Conservation (phyloP, 2,113 vertebrate genomes). For the Isurus oxyrinchus region DNA sequence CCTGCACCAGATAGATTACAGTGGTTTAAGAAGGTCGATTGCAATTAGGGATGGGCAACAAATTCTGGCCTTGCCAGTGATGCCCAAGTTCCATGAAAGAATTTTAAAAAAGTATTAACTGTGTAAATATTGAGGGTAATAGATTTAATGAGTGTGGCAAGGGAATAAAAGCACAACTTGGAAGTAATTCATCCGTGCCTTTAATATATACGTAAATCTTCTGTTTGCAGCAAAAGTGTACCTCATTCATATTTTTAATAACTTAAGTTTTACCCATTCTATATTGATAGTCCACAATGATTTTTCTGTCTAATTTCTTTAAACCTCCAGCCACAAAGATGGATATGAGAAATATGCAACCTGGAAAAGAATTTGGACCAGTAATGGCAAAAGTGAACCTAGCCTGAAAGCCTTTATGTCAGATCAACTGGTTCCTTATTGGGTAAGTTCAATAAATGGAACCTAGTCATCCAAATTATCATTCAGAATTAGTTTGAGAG, state of each 20-base stretch:
- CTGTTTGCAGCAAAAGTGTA: neutral
- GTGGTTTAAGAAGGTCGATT: too few species aligned
- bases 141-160: neutral
- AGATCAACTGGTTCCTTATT: constrained; percentile 92
- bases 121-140: neutral
- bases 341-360: constrained; percentile 84
- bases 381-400: constrained; percentile 93
- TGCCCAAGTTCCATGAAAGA: too few species aligned
- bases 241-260: neutral
- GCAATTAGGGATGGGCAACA: too few species aligned
- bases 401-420: constrained; percentile 98
- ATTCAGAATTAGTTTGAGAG: neutral
- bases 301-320: constrained; percentile 32
- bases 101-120: neutral
- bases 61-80: too few species aligned
- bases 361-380: constrained; percentile 95
- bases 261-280: constrained; percentile 21
- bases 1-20: too few species aligned
- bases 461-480: neutral
- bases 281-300: neutral
- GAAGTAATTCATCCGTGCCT: neutral
- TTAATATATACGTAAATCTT: neutral
- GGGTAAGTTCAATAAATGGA: constrained; percentile 63
- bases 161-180: neutral
- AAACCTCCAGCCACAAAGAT: constrained; percentile 81